phyloP scores from a whole-genome alignment of 1,140 invertebrate species.

The Sminthurinus signatus region DNA sequence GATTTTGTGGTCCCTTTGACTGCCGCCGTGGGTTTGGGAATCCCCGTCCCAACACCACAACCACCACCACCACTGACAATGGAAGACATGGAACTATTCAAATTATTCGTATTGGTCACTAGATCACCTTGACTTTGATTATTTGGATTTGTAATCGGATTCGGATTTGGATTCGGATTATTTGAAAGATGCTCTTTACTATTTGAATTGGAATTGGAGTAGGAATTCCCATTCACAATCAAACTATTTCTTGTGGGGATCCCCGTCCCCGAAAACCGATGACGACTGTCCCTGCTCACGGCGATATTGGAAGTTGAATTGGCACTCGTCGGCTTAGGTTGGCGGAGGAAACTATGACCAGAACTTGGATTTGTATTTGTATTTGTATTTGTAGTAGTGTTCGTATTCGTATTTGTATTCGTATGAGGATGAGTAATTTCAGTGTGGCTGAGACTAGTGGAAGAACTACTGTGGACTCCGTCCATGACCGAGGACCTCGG shows the following conservation, averaged over 20 bases:
- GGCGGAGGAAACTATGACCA: constrained; percentile 30
- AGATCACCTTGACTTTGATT: not conserved
- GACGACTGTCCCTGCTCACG: constrained; percentile 16
- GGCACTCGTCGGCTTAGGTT: constrained; percentile 16
- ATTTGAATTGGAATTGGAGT: constrained; percentile 15
- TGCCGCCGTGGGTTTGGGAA: constrained; percentile 81
- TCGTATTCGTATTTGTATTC: not conserved
- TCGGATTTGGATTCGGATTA: not conserved
- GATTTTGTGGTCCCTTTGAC: constrained; percentile 67
- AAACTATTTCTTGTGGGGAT: constrained; percentile 36
- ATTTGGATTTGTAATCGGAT: not conserved
- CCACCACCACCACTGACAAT: constrained; percentile 9
- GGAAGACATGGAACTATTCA: constrained; percentile 17
- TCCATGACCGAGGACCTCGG: constrained; percentile 1
- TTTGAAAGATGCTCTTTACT: not conserved
- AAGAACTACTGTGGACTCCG: not conserved
- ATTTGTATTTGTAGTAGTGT: not conserved
- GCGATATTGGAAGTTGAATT: not conserved
- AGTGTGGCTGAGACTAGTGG: not conserved
- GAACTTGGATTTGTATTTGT: not conserved
- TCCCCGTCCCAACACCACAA: constrained; percentile 54
- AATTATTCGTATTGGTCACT: constrained; percentile 2
- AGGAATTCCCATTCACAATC: not conserved
- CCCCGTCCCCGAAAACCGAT: constrained; percentile 32
- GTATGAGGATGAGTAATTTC: not conserved